phyloP scores from a whole-genome alignment of 2,888 invertebrate genomes.

The Gisinianus flammeolus region DNA sequence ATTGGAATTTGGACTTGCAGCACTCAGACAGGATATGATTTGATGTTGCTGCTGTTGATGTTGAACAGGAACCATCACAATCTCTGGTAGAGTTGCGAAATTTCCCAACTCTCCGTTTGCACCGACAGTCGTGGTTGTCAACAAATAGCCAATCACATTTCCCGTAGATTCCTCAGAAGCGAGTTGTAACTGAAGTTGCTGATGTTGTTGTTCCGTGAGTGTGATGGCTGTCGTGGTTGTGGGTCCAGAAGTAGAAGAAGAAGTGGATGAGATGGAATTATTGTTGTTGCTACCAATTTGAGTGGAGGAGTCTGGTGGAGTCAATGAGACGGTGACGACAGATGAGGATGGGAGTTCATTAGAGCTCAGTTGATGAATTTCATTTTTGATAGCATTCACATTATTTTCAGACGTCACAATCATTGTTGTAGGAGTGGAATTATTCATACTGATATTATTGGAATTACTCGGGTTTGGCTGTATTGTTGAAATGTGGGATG shows the following conservation, averaged over 20 bases:
- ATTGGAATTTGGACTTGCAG: not conserved
- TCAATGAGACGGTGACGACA: not conserved
- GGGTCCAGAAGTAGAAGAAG: not conserved
- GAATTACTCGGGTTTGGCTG: not conserved
- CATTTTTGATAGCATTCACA: not conserved
- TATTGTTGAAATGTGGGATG: too few relatives aligned
- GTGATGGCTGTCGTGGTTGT: not conserved
- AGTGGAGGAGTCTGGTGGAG: conserved; percentile 21
- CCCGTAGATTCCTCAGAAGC: conserved; percentile 34
- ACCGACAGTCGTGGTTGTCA: conserved; percentile 47
- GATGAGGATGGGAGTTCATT: conserved; percentile 23
- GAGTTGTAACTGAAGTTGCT: conserved; percentile 26
- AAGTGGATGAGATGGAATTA: not conserved
- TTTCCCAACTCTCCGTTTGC: conserved; percentile 46
- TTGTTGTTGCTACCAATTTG: not conserved
- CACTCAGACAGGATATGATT: not conserved
- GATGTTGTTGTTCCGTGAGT: conserved; percentile 26
- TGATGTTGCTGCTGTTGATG: conserved; percentile 19
- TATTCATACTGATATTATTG: not conserved
- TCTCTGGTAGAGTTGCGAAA: conserved; percentile 46
- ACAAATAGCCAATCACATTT: conserved; percentile 52
- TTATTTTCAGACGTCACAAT: not conserved
- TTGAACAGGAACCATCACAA: conserved; percentile 42
- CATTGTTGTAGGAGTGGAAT: too few relatives aligned
- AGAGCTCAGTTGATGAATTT: not conserved